phyloP scores from a whole-genome alignment of 1,140 invertebrate species.

The Drosophila punjabiensis region DNA sequence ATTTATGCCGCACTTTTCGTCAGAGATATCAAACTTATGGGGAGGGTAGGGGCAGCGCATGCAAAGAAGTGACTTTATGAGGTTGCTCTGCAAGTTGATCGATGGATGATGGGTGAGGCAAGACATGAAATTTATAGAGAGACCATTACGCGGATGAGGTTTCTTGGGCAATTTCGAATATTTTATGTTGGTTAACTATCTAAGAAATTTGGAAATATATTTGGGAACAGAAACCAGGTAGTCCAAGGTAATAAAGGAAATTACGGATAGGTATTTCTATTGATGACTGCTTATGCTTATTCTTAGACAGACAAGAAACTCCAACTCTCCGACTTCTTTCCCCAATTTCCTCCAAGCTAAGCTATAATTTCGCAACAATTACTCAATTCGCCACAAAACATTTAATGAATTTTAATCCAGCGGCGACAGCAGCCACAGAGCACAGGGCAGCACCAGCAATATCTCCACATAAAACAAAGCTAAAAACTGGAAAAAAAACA shows the following conservation, averaged over 20 bases:
- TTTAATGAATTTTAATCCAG: constrained; percentile 51
- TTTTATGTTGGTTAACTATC: neutral
- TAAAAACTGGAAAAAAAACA: constrained; percentile 28
- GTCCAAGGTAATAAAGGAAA: neutral
- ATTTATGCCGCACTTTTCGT: constrained; percentile 39
- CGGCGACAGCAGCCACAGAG: constrained; percentile 22
- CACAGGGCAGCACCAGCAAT: constrained; percentile 3
- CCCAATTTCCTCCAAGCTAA: neutral
- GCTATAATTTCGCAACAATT: constrained; percentile 42
- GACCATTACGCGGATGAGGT: neutral
- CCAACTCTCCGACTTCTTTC: neutral
- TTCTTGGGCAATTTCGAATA: neutral
- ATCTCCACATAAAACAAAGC: constrained; percentile 24
- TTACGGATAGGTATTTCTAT: neutral
- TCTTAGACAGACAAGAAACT: neutral
- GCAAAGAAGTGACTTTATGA: constrained; percentile 16
- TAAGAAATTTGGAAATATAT: neutral
- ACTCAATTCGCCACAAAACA: constrained; percentile 46
- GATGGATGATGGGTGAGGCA: constrained; percentile 6
- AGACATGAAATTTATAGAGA: constrained; percentile 3
- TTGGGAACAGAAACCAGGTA: neutral
- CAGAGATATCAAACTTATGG: constrained; percentile 13
- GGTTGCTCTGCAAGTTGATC: constrained; percentile 22
- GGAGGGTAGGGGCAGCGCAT: neutral
- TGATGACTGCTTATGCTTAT: too few relatives aligned